phyloP scores from a whole-genome alignment of 2,797 vertebrate species.

The Uromys caudimaculatus region DNA sequence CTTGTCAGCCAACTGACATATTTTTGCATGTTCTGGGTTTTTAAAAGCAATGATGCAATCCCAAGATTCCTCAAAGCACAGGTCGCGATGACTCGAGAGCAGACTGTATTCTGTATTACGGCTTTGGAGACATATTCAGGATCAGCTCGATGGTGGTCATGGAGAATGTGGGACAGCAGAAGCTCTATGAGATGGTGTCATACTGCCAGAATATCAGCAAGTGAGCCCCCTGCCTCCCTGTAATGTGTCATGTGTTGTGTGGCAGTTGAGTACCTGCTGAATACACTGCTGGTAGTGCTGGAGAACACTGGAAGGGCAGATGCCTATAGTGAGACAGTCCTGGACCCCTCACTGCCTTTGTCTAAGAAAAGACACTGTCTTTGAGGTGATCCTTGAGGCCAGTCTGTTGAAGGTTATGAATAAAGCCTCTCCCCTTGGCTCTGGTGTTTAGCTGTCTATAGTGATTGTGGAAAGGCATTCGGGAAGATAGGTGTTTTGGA shows the following conservation, averaged over 20 bases:
- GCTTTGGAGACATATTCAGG: conserved; percentile 96
- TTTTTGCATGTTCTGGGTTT: conserved; percentile 45
- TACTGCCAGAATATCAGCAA: conserved; percentile 93
- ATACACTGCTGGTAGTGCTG: background rate
- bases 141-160: conserved; percentile 98
- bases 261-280: background rate
- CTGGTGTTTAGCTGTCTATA: background rate
- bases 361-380: background rate
- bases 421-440: background rate
- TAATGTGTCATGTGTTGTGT: background rate
- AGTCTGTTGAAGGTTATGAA: background rate
- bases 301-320: background rate
- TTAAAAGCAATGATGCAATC: conserved; percentile 3
- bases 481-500: background rate
- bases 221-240: conserved; percentile 83
- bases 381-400: background rate
- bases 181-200: conserved; percentile 95
- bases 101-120: conserved; percentile 96
- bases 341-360: background rate
- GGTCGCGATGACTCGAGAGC: conserved; percentile 94
- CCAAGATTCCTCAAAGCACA: conserved; percentile 77
- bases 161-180: conserved; percentile 98
- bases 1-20: background rate
- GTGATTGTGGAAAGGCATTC: background rate
- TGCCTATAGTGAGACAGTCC: background rate